Base-by-base conservation (phyloP, 2,113 vertebrate genomes). In the Rhinogobius similis region DNA sequence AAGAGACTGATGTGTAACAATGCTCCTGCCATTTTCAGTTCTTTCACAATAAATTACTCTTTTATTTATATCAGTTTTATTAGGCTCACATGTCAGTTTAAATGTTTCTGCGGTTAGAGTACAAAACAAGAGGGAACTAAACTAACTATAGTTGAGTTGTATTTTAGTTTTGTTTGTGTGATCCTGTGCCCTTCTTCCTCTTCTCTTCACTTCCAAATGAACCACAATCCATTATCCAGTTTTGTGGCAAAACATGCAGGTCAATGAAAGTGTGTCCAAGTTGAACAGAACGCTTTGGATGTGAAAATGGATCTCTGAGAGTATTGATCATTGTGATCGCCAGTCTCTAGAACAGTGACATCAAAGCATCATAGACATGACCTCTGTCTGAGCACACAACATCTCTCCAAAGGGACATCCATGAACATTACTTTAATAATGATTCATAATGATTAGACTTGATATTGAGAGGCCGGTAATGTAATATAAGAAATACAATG, bases 1-100 rank as follows among this genome's bases (percentile, higher is more conserved):
- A 72, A 82, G 73, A 83, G 79, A 78, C 80, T 79, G 75, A 61
- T 44, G 27, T 80, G 84, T 67, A 52, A 73, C 78, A 72, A 77
- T 74, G 72, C 55, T 58, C 23, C 61, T 44, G 50, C 68, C 41
- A 61, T 70, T 76, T 67, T 75, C 58, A 32, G 20, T 66, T 66
- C 67, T 53, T 61, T 36, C 18, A n/a, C 29, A 4, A n/a, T 36
- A 32, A 36, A 61, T 27, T 27, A 59, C 13, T 18, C 4, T 12
- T 53, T 53, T 5, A 52, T 24, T 55, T 55, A 2, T 50, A 50
- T n/a, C 44, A 2, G 44, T 44, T 18, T 46, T 20, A 46, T 8
- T 36, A 36, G 4, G 32, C 8, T 36, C 8, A 5, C 32, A 36
- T 36, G n/a, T n/a, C n/a, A n/a, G n/a, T n/a, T n/a, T n/a, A n/a